phyloP scores from a whole-genome alignment of 2,113 vertebrate genomes.

The Stegostoma tigrinum region DNA sequence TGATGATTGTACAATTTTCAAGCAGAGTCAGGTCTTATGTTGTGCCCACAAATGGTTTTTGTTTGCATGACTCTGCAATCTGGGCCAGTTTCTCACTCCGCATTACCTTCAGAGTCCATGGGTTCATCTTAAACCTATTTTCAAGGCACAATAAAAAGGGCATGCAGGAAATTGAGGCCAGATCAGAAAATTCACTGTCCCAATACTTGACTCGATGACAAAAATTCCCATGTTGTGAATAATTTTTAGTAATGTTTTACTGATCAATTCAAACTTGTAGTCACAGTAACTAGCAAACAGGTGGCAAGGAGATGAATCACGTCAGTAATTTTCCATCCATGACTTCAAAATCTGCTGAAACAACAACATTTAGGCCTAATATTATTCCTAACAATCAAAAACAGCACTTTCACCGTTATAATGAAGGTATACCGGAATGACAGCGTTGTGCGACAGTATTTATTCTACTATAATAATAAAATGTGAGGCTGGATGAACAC shows the following conservation, averaged over 20 bases:
- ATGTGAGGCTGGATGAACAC: too few species aligned
- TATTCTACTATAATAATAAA: too few species aligned
- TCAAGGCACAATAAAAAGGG: too few species aligned
- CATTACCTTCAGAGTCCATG: too few species aligned
- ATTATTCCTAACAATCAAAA: not conserved
- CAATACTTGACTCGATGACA: not conserved
- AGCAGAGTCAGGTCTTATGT: too few species aligned
- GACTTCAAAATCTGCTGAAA: slow-evolving; percentile 14
- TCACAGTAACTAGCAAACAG: not conserved
- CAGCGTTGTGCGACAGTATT: not conserved
- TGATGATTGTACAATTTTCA: too few species aligned
- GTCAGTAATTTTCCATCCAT: not conserved
- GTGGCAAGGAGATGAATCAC: not conserved
- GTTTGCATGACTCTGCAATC: too few species aligned
- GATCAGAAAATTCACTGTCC: not conserved
- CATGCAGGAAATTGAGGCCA: too few species aligned
- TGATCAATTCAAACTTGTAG: not conserved
- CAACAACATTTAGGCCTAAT: not conserved
- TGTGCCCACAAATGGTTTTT: too few species aligned
- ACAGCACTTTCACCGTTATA: not conserved
- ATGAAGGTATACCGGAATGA: too few species aligned
- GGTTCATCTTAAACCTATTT: too few species aligned
- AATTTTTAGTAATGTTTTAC: not conserved
- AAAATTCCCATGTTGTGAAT: not conserved
- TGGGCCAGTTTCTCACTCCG: too few species aligned